Evolutionary conservation across 2,113 vertebrate species (phyloP).

Genomic region (Aphelocoma coerulescens): DNA sequence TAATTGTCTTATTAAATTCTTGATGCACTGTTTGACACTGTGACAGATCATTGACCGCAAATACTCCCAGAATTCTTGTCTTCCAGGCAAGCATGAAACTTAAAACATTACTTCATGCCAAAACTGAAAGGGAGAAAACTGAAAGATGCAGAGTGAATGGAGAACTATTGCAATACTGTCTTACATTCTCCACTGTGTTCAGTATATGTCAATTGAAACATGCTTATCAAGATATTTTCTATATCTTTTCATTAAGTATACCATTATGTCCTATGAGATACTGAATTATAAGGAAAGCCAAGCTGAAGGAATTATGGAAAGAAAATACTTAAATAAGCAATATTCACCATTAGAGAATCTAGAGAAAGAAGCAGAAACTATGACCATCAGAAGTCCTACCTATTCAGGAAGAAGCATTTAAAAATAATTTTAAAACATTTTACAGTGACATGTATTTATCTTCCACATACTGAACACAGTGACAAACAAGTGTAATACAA

Average conservation of each 20-base stretch:
- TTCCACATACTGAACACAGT: not conserved
- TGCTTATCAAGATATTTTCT: not conserved
- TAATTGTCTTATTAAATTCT: not conserved
- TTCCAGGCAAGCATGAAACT: not conserved
- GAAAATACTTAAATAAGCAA: not conserved
- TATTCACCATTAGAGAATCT: not conserved
- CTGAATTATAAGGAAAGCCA: not conserved
- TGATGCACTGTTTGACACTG: not conserved
- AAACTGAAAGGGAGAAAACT: not conserved
- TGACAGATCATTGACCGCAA: not conserved
- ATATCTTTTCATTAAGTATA: not conserved
- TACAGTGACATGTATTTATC: not conserved
- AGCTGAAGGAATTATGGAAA: not conserved
- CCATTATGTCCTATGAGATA: not conserved
- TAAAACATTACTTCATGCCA: not conserved
- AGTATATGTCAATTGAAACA: not conserved
- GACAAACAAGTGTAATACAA: constrained; percentile 5
- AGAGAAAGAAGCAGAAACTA: not conserved
- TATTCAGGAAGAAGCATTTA: not conserved
- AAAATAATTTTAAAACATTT: not conserved
- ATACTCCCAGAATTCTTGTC: not conserved
- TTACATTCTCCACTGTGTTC: not conserved
- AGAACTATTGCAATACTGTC: not conserved
- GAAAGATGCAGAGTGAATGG: not conserved
- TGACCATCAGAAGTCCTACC: not conserved